A percentile compares a stretch with the other conserved stretches of the same genome.
Conservation (phyloP, 92 coral and sea anemone species). For the Actinernus sp. region DNA sequence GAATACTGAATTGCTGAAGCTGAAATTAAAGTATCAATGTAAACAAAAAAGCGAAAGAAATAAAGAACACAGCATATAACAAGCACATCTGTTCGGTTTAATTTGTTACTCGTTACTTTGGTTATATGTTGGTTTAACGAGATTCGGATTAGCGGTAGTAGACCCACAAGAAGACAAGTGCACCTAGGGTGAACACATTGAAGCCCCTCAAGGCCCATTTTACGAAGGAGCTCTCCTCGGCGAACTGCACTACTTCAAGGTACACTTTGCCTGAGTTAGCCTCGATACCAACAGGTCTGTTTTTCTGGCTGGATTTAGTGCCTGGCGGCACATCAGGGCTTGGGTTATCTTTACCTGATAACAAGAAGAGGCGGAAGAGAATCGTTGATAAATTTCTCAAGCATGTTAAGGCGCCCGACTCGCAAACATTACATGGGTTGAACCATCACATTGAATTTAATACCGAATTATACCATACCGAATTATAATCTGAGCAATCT, state of each 20-base stretch:
- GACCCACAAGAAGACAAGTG: slow-evolving; percentile 65
- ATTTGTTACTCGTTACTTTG: too few species aligned
- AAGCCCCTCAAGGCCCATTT: slow-evolving; percentile 59
- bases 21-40: too few species aligned
- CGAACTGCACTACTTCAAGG: slow-evolving; percentile 61
- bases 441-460: neutral
- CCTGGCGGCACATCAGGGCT: neutral
- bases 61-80: too few species aligned
- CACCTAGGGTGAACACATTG: slow-evolving; percentile 29
- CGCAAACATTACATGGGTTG: neutral
- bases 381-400: neutral
- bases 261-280: slow-evolving; percentile 10
- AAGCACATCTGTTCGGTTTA: too few species aligned
- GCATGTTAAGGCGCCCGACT: neutral
- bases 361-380: neutral
- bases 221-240: slow-evolving; percentile 24
- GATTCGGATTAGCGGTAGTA: slow-evolving; percentile 72
- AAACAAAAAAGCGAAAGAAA: too few species aligned
- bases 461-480: neutral
- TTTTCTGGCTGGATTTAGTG: neutral
- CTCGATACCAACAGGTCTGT: neutral
- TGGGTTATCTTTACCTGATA: neutral
- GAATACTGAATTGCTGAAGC: too few species aligned
- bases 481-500: too few species aligned
- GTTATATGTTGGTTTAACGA: too few species aligned